Percentiles rank a stretch among this genome's conserved stretches.
phyloP scores from a whole-genome alignment of 1,140 invertebrate species.

The Drosophila erecta region DNA sequence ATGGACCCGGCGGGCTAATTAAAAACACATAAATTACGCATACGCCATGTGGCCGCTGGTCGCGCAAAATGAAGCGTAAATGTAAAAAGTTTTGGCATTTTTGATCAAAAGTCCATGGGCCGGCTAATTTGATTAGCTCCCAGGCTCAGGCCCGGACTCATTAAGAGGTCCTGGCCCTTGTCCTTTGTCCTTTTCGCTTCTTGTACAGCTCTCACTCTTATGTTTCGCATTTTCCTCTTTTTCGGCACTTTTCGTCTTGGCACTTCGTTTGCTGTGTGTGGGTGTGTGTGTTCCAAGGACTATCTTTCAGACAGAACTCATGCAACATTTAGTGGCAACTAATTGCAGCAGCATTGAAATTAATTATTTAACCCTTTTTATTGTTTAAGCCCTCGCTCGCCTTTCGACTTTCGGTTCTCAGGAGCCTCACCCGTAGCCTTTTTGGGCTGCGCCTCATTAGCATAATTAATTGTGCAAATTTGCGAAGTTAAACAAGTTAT shows the following conservation, averaged over 20 bases:
- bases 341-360: slow-evolving; percentile 82
- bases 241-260: slow-evolving; percentile 12
- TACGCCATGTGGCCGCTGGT: slow-evolving; percentile 64
- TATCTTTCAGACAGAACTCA: slow-evolving; percentile 66
- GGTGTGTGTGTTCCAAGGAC: slow-evolving; percentile 26
- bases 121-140: slow-evolving; percentile 75
- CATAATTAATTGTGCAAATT: slow-evolving; percentile 84
- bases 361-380: slow-evolving; percentile 83
- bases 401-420: slow-evolving; percentile 16
- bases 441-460: slow-evolving; percentile 73
- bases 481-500: slow-evolving; percentile 82
- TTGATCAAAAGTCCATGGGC: slow-evolving; percentile 71
- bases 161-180: slow-evolving; percentile 60
- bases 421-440: slow-evolving; percentile 48
- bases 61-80: slow-evolving; percentile 53
- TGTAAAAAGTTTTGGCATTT: slow-evolving; percentile 62
- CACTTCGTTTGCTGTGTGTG: slow-evolving; percentile 9
- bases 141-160: slow-evolving; percentile 38
- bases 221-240: slow-evolving; percentile 16
- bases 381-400: slow-evolving; percentile 69
- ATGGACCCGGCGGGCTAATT: slow-evolving; percentile 50
- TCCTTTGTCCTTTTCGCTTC: slow-evolving; percentile 32
- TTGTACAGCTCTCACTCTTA: background rate
- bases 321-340: slow-evolving; percentile 82
- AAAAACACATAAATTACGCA: slow-evolving; percentile 79